Conservation (phyloP, 2,113 vertebrate species). For the Herpetotheres cachinnans region DNA sequence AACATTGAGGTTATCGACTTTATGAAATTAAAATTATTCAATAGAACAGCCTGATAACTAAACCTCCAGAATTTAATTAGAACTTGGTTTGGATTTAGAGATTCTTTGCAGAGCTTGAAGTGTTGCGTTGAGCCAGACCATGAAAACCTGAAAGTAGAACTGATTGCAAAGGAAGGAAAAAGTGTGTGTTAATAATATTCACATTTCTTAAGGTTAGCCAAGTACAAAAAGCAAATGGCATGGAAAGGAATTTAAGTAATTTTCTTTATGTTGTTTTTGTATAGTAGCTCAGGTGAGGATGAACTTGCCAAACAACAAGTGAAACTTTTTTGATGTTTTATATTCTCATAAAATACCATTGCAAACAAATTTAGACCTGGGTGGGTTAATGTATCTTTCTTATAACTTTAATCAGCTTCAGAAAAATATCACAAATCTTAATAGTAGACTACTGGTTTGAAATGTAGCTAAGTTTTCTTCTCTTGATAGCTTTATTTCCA, state of each 20-base stretch:
- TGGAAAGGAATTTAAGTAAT: not conserved
- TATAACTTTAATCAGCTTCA: not conserved
- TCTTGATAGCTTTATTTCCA: not conserved
- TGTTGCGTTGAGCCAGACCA: not conserved
- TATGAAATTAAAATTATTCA: not conserved
- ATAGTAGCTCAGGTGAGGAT: not conserved
- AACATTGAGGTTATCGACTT: not conserved
- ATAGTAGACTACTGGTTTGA: not conserved
- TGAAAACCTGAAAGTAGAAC: slow-evolving; percentile 1
- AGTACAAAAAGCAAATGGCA: not conserved
- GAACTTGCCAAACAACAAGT: not conserved
- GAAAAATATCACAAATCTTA: not conserved
- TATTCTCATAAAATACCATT: not conserved
- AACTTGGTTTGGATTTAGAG: not conserved
- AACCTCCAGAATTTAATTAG: not conserved
- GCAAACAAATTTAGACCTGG: not conserved
- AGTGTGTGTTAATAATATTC: not conserved
- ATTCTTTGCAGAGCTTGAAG: not conserved
- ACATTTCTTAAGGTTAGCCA: not conserved
- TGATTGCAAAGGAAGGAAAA: not conserved
- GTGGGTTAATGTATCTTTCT: not conserved
- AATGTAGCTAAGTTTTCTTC: not conserved
- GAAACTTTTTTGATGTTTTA: not conserved
- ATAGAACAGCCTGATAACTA: not conserved
- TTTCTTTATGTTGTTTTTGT: not conserved